phyloP scores from a whole-genome alignment of 2,888 invertebrate species.

The Eristalis pertinax region DNA sequence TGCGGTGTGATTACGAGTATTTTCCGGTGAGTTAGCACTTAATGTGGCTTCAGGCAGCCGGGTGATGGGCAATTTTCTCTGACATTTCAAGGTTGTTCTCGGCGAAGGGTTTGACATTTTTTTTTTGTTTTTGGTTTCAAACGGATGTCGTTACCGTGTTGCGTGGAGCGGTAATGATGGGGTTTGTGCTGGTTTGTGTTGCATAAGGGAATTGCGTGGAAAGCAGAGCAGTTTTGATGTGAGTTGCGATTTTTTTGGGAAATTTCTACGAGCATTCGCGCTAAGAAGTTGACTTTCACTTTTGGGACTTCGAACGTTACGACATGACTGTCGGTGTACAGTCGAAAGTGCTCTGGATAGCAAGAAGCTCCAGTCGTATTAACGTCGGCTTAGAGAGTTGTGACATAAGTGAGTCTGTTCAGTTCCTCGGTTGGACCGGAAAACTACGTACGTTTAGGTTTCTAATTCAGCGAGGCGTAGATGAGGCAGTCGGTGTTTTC shows the following conservation, averaged over 20 bases:
- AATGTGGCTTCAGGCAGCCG: background rate
- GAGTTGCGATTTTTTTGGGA: background rate
- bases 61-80: conserved; percentile 29
- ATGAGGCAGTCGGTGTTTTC: too few relatives aligned
- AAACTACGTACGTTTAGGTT: too few relatives aligned
- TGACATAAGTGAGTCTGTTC: too few relatives aligned
- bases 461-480: too few relatives aligned
- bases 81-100: conserved; percentile 3
- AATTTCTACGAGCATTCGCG: background rate
- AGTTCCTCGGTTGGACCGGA: too few relatives aligned
- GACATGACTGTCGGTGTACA: too few relatives aligned
- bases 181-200: background rate
- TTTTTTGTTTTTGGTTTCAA: background rate
- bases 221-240: background rate
- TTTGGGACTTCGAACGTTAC: background rate
- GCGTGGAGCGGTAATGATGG: background rate
- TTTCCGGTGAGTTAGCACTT: conserved; percentile 39
- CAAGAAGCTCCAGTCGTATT: too few relatives aligned
- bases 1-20: conserved; percentile 9
- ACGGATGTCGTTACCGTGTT: background rate
- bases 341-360: too few relatives aligned
- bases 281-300: background rate
- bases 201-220: background rate
- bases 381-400: too few relatives aligned
- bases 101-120: background rate